Percentiles rank a stretch among this genome's conserved stretches.
These are phyloP conservation scores for Diglossa cyanea DNA, from an alignment of 2,797 vertebrate genomes.

Conservation along the genomic window DNA sequence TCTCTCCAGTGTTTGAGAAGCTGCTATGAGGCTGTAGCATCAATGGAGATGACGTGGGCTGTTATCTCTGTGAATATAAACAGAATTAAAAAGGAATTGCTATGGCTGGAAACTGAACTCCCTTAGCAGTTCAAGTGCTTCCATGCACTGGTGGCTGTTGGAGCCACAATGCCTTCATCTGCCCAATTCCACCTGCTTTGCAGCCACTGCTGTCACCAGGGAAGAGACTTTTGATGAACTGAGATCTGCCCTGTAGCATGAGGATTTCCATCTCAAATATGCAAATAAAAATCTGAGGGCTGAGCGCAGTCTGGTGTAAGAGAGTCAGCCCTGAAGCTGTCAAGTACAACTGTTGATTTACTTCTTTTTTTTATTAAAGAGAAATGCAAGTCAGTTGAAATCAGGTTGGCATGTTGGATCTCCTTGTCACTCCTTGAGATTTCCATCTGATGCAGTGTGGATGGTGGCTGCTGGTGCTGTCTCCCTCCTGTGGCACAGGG, in stretches of 20 bases:
- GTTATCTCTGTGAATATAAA: neutral
- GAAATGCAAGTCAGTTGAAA: neutral
- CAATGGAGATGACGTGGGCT: neutral
- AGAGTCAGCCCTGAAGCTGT: neutral
- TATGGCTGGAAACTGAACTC: neutral
- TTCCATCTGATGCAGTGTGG: neutral
- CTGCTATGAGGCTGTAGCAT: neutral
- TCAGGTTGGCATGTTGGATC: neutral
- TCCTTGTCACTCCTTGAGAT: neutral
- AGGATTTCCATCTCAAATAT: neutral
- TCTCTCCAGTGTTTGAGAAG: neutral
- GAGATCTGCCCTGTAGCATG: fast-evolving
- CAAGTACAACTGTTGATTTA: neutral
- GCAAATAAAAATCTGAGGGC: neutral
- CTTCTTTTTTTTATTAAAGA: neutral
- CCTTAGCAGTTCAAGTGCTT: neutral
- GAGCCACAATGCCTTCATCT: neutral
- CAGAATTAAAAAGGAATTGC: neutral
- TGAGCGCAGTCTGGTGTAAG: neutral
- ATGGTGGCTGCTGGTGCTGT: neutral
- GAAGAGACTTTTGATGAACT: neutral
- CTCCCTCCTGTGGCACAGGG: neutral
- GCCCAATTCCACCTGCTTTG: neutral
- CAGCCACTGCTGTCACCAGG: neutral
- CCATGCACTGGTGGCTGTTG: neutral